phyloP scores from a whole-genome alignment of 2,113 vertebrate species.

The Zeus faber region DNA sequence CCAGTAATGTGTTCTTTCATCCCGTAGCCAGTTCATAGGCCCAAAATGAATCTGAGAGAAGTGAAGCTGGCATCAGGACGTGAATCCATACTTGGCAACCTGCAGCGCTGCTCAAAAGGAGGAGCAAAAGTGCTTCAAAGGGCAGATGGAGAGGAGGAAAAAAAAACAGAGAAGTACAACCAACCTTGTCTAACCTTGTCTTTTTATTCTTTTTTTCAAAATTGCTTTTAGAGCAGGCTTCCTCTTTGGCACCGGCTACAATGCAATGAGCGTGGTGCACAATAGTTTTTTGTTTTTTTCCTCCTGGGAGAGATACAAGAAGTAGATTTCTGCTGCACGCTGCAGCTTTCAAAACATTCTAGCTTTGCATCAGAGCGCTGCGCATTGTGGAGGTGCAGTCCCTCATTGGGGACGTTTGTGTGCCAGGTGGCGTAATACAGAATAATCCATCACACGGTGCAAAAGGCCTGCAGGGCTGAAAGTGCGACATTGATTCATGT shows the following conservation, averaged over 20 bases:
- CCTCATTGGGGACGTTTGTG: conserved; percentile 36
- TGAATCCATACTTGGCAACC: conserved; percentile 28
- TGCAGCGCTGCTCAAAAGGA: conserved; percentile 3
- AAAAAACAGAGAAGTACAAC: conserved; percentile 13
- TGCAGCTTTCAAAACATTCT: conserved; percentile 33
- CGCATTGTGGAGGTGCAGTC: conserved; percentile 24
- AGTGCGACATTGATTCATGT: conserved; percentile 37
- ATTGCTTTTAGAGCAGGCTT: too few species aligned
- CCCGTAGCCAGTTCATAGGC: conserved; percentile 9
- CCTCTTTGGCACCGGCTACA: conserved; percentile 36
- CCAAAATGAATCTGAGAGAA: conserved; percentile 31
- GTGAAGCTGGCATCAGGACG: conserved; percentile 29
- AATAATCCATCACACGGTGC: conserved; percentile 40
- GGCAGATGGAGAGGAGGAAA: conserved; percentile 15
- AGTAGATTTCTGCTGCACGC: conserved; percentile 40
- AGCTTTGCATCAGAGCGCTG: conserved; percentile 19
- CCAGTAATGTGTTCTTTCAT: conserved; percentile 22
- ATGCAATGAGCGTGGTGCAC: conserved; percentile 33
- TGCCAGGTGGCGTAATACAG: conserved; percentile 28
- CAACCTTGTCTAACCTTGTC: conserved; percentile 54
- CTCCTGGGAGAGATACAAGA: conserved; percentile 35
- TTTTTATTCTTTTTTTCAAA: conserved; percentile 12
- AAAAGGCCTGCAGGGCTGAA: conserved; percentile 37
- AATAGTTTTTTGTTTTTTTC: conserved; percentile 37
- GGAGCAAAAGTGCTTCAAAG: conserved; percentile 23